Evolutionary conservation across 2,888 invertebrate species (phyloP).

Genomic region (Invenusta paracnida): DNA sequence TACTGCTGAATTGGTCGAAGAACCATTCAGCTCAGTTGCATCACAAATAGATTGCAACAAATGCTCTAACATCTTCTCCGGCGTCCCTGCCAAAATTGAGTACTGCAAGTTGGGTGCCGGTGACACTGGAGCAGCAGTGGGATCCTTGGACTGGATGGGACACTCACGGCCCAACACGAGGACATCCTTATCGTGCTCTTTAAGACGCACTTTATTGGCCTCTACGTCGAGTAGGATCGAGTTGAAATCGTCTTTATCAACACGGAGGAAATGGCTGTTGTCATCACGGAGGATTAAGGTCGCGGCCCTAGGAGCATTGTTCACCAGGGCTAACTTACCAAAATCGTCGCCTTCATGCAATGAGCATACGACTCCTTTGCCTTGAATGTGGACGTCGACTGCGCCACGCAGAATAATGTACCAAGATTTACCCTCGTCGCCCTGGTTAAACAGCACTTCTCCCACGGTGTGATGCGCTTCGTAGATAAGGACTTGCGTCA

Average conservation of each 20-base stretch:
- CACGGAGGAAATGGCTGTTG: slow-evolving; percentile 75
- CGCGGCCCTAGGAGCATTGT: slow-evolving; percentile 78
- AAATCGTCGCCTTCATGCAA: slow-evolving; percentile 80
- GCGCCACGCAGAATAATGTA: slow-evolving; percentile 77
- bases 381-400: slow-evolving; percentile 77
- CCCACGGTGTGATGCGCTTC: slow-evolving; percentile 74
- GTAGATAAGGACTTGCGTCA: slow-evolving; percentile 74
- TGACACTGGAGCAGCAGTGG: slow-evolving; percentile 59
- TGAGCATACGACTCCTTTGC: slow-evolving; percentile 76
- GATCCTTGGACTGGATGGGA: slow-evolving; percentile 6
- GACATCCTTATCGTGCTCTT: slow-evolving; percentile 78
- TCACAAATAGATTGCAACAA: slow-evolving; percentile 74
- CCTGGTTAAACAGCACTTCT: slow-evolving; percentile 78
- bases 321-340: slow-evolving; percentile 77
- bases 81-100: slow-evolving; percentile 79
- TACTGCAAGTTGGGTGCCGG: slow-evolving; percentile 62
- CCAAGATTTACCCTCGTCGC: slow-evolving; percentile 78
- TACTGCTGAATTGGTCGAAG: slow-evolving; percentile 68
- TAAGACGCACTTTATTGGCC: slow-evolving; percentile 77
- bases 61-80: slow-evolving; percentile 80
- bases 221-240: slow-evolving; percentile 73
- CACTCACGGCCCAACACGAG: slow-evolving; percentile 69
- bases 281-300: slow-evolving; percentile 76
- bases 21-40: slow-evolving; percentile 59
- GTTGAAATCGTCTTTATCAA: slow-evolving; percentile 80